Conservation (phyloP, 2,797 vertebrate species). For the Ctenosaura bakeri region DNA sequence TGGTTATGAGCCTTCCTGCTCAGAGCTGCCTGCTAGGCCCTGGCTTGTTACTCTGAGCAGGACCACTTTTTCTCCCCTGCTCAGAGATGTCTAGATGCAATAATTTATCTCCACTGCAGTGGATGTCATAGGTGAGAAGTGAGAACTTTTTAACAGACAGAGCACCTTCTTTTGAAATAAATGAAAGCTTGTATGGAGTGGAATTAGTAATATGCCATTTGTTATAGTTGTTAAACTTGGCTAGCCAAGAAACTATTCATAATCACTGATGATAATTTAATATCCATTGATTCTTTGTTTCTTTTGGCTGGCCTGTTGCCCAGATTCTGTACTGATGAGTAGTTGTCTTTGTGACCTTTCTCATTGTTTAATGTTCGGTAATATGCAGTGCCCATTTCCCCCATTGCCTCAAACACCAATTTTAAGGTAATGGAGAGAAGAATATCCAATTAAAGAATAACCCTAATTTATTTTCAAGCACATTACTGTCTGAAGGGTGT, state of each 20-base stretch:
- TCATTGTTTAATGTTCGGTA: constrained; percentile 80
- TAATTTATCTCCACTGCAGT: not conserved
- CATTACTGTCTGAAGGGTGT: not conserved
- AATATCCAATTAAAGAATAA: constrained; percentile 66
- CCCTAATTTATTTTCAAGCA: constrained; percentile 55
- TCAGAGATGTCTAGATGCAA: not conserved
- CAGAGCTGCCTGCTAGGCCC: not conserved
- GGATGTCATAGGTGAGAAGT: not conserved
- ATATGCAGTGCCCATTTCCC: constrained; percentile 68
- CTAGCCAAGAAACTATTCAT: constrained; percentile 61
- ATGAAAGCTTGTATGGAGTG: constrained; percentile 29
- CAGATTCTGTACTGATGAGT: constrained; percentile 59
- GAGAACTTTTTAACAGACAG: constrained; percentile 3
- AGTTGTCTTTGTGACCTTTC: constrained; percentile 79
- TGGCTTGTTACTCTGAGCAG: not conserved
- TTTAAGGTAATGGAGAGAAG: constrained; percentile 69
- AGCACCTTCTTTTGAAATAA: constrained; percentile 12
- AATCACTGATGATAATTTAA: constrained; percentile 62
- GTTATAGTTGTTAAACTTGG: constrained; percentile 32
- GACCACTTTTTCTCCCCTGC: not conserved
- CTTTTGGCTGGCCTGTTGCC: constrained; percentile 72
- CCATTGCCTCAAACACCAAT: constrained; percentile 71
- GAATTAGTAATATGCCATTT: constrained; percentile 44
- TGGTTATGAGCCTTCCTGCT: not conserved
- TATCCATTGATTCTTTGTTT: constrained; percentile 52